Evolutionary conservation across 2,888 invertebrate species (phyloP).

Genomic region (Tineola bisselliella): DNA sequence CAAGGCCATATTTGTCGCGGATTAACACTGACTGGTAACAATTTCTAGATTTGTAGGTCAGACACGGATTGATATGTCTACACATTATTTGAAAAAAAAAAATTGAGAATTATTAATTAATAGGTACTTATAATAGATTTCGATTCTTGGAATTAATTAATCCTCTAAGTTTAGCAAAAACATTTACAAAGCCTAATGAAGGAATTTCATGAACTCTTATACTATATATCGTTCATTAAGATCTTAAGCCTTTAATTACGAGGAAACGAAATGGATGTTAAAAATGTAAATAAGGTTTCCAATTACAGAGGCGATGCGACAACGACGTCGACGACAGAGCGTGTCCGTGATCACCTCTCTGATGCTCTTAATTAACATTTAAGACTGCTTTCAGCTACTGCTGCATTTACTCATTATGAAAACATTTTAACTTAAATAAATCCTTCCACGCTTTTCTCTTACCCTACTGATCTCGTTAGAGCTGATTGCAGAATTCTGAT

Average conservation of each 20-base stretch:
- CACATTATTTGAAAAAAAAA: not conserved
- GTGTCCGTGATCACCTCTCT: constrained; percentile 42
- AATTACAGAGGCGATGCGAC: constrained; percentile 37
- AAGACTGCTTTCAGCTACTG: constrained; percentile 32
- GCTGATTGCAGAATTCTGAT: not conserved
- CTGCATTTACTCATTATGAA: constrained; percentile 36
- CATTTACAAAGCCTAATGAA: not conserved
- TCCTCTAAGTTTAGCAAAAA: not conserved
- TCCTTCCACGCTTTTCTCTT: constrained; percentile 27
- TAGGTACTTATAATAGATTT: no score
- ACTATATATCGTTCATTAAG: constrained; percentile 3
- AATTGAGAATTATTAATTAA: not conserved
- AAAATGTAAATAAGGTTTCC: constrained; percentile 43
- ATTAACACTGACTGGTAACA: constrained; percentile 10
- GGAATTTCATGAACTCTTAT: not conserved
- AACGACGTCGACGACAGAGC: constrained; percentile 28
- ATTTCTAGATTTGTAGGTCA: constrained; percentile 41
- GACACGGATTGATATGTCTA: constrained; percentile 16
- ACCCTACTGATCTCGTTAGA: constrained; percentile 41
- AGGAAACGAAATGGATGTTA: constrained; percentile 22
- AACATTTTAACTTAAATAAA: constrained; percentile 28
- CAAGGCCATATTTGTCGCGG: constrained; percentile 9
- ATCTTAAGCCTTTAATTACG: constrained; percentile 26
- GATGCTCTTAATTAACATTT: constrained; percentile 61
- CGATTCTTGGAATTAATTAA: not conserved